Conservation (phyloP, 2,888 invertebrate genomes). For the Hypomecis atomaria region DNA sequence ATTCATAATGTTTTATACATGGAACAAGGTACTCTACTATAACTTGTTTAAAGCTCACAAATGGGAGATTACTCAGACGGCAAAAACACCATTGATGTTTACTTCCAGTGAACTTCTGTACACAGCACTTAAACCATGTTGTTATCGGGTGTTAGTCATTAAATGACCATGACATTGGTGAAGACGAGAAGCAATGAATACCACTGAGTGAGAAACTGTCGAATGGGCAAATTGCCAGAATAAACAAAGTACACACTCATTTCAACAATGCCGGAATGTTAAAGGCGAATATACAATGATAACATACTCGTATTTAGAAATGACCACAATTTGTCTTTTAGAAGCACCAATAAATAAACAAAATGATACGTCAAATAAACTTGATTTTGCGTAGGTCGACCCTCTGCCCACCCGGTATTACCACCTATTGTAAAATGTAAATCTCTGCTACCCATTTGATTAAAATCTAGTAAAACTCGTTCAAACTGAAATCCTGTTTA, state of each 20-base stretch:
- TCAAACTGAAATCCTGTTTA: neutral
- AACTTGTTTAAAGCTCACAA: too few relatives aligned
- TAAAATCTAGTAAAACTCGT: neutral
- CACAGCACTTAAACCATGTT: neutral
- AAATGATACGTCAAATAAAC: slow-evolving; percentile 14
- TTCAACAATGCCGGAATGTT: slow-evolving; percentile 12
- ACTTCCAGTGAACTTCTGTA: slow-evolving; percentile 2
- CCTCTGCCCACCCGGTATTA: slow-evolving; percentile 6
- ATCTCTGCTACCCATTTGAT: neutral
- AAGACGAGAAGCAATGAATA: slow-evolving; percentile 15
- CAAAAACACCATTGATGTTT: slow-evolving; percentile 9
- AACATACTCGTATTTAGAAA: slow-evolving; percentile 2
- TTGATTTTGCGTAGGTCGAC: slow-evolving; percentile 22
- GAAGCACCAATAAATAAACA: neutral
- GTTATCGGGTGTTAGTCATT: slow-evolving; percentile 27
- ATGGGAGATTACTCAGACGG: too few relatives aligned
- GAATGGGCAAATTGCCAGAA: slow-evolving; percentile 27
- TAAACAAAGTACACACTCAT: neutral
- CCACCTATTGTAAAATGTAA: slow-evolving; percentile 12
- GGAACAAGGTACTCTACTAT: too few relatives aligned
- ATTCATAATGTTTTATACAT: too few relatives aligned
- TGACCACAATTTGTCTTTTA: neutral
- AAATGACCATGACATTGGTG: slow-evolving; percentile 38
- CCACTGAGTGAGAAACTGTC: slow-evolving; percentile 7
- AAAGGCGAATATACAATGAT: slow-evolving; percentile 13